These are phyloP conservation scores for Sapayoa aenigma DNA, from an alignment of 2,113 vertebrate genomes.

Conservation along the genomic window DNA sequence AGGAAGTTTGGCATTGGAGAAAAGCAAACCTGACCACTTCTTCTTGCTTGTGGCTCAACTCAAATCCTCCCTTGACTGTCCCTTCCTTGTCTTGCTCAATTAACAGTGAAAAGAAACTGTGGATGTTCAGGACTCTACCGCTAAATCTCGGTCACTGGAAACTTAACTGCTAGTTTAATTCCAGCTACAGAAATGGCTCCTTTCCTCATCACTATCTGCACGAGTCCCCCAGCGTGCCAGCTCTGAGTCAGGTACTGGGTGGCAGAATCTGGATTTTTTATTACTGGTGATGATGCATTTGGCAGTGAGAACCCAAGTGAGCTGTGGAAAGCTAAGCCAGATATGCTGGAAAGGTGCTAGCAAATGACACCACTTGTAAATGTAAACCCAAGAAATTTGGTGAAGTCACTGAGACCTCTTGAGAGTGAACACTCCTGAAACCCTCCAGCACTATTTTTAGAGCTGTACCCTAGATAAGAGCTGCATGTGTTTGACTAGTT, in stretches of 20 bases:
- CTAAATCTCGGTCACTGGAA: not conserved
- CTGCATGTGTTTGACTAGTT: not conserved
- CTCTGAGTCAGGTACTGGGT: not conserved
- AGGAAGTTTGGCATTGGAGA: not conserved
- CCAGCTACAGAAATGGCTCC: not conserved
- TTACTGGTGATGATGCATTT: not conserved
- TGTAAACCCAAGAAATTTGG: not conserved
- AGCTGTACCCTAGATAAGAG: not conserved
- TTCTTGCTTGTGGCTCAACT: not conserved
- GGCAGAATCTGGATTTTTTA: not conserved
- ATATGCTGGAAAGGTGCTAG: not conserved
- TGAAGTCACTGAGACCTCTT: constrained; percentile 29
- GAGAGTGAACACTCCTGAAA: not conserved
- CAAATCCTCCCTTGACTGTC: not conserved
- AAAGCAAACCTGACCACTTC: not conserved
- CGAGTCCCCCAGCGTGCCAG: not conserved
- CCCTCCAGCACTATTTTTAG: not conserved
- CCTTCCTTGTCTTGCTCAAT: not conserved
- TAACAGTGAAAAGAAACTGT: not conserved
- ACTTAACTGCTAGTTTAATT: not conserved
- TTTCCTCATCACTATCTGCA: not conserved
- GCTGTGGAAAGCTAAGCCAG: not conserved
- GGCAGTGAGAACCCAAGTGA: not conserved
- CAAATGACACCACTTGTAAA: not conserved
- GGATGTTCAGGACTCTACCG: not conserved